Evolutionary conservation across 2,888 invertebrate genomes (phyloP).

Genomic region (Bursaphelenchus okinawaensis): DNA sequence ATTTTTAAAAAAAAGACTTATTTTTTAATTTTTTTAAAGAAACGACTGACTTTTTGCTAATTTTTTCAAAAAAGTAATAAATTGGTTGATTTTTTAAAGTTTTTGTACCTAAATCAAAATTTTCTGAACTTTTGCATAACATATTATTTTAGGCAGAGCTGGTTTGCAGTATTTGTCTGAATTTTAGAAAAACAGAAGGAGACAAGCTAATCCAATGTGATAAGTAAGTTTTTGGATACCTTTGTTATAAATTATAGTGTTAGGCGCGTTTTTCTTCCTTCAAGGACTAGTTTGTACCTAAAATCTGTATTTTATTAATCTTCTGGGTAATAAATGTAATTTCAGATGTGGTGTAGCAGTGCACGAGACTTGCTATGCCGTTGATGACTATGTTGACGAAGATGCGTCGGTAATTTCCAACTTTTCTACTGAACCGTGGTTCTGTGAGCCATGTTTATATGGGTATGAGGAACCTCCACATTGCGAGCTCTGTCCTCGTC

Average conservation of each 20-base stretch:
- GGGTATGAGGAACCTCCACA: slow-evolving; percentile 66
- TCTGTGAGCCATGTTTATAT: slow-evolving; percentile 82
- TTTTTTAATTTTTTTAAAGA: background rate
- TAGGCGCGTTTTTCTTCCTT: background rate
- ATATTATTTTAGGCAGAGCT: slow-evolving; percentile 7
- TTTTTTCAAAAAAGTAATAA: slow-evolving; percentile 1
- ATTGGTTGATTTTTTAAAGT: background rate
- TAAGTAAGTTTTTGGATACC: slow-evolving; percentile 21
- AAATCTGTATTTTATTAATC: background rate
- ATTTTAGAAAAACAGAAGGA: slow-evolving; percentile 21
- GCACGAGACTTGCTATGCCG: slow-evolving; percentile 53
- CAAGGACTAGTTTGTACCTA: background rate
- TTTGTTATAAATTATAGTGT: background rate
- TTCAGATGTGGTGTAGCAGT: slow-evolving; percentile 51
- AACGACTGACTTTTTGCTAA: background rate
- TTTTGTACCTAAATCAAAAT: no score
- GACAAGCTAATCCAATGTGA: slow-evolving; percentile 47
- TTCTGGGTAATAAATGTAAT: background rate
- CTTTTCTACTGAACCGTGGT: slow-evolving; percentile 78
- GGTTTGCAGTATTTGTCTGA: slow-evolving; percentile 45
- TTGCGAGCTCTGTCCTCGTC: slow-evolving; percentile 92
- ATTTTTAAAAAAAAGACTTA: background rate
- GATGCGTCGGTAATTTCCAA: slow-evolving; percentile 19
- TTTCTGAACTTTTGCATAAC: slow-evolving; percentile 2
- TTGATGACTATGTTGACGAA: slow-evolving; percentile 21